Percentiles rank a stretch among this genome's conserved stretches.
phyloP scores from a whole-genome alignment of 23 tunicate genomes.

The Corella eumyota region DNA sequence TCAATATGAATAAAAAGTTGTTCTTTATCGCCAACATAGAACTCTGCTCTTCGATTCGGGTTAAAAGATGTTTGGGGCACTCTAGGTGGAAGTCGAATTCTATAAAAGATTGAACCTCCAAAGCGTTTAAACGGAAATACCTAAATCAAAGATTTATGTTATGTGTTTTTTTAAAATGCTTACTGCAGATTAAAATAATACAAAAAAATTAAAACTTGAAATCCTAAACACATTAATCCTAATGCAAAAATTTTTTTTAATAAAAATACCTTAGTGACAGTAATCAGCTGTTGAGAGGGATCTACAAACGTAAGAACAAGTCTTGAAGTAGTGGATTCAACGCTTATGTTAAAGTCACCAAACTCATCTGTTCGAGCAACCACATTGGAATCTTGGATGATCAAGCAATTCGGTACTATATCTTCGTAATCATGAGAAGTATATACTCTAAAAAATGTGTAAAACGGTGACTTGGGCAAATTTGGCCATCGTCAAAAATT shows the following conservation, averaged over 20 bases:
- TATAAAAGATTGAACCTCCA: slow-evolving; percentile 50
- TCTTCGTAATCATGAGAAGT: too few relatives aligned
- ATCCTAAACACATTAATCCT: too few relatives aligned
- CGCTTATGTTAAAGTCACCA: slow-evolving; percentile 35
- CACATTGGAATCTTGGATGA: slow-evolving; percentile 21
- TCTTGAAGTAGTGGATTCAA: slow-evolving; percentile 38
- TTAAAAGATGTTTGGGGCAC: slow-evolving; percentile 6
- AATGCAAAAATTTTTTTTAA: background rate
- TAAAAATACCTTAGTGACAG: slow-evolving; percentile 38
- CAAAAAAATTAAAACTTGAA: too few relatives aligned
- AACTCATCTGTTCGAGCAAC: slow-evolving; percentile 22
- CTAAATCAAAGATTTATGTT: slow-evolving; percentile 9
- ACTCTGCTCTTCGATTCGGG: slow-evolving; percentile 6
- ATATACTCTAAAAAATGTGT: too few relatives aligned
- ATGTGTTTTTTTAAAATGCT: background rate
- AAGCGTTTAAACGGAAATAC: slow-evolving; percentile 39
- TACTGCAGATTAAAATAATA: too few relatives aligned
- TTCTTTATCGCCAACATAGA: background rate
- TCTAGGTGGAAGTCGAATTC: slow-evolving; percentile 29
- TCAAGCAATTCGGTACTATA: too few relatives aligned
- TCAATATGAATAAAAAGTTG: slow-evolving; percentile 15
- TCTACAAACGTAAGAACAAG: slow-evolving; percentile 66
- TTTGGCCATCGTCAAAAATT: too few relatives aligned
- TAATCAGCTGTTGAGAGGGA: slow-evolving; percentile 18
- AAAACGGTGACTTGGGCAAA: too few relatives aligned